Base-by-base conservation (phyloP, 2,113 vertebrate species). In the Phrynosoma blainvillii region DNA sequence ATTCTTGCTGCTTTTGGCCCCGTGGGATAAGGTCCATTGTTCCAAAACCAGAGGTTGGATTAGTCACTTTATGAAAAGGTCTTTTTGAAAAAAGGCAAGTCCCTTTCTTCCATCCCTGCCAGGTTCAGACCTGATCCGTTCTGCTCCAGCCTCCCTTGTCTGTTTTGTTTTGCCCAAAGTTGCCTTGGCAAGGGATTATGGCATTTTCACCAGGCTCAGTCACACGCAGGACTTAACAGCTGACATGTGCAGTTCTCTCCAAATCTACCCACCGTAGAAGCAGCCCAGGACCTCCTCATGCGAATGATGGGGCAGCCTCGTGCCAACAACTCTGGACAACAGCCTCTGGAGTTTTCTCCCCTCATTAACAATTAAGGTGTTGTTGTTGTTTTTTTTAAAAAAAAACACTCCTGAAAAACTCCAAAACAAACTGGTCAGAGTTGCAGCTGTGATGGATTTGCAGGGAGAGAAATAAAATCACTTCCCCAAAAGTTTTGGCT, bases 251-350 rank as follows among this genome's bases (percentile, higher is more conserved):
- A 40, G 6, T 25, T 65, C 12, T 65, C 10, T 77, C 70, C 70
- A 5, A 11, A 4, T n/a, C 6, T 71, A 42, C 6, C 40, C 0
- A 0, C 27, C 10, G 74, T 21, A 62, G 52, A 32, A 10, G 14
- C 78, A 14, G 18, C 14, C 52, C 32, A 71, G 56, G 0, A 0
- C 0, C 62, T 30, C 4, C 5, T 16, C 1, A 1, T 68, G 56
- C 65, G 2, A 21, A 73, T 2, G 52, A 59, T 40, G 40, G 16
- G 10, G n/a, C n/a, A 42, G 76, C 59, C 27, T 12, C 1, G 0
- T 42, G 36, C 52, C 52, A 71, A 13, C n/a, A 23, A 66, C 81
- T 25, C 42, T 62, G 13, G 12, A 21, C 56, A 42, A 74, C 4
- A 12, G 32, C 4, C 32, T 42, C 0, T 0, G 83, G 87, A n/a